phyloP scores from a whole-genome alignment of 1,140 invertebrate genomes.

The Tyrophagus putrescentiae region DNA sequence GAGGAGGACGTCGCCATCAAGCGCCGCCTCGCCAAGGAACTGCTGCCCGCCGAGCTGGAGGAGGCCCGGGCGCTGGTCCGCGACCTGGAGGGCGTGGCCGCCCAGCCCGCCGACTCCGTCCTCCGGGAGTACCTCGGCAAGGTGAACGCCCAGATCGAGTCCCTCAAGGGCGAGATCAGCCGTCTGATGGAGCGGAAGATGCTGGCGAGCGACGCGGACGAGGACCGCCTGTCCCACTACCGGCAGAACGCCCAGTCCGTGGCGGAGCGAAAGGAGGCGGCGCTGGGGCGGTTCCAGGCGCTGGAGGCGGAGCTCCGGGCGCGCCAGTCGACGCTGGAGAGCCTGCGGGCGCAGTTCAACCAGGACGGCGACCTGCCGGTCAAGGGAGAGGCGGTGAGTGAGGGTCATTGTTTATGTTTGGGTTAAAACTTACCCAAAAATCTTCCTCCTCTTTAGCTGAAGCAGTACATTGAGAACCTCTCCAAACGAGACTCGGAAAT shows the following conservation, averaged over 20 bases:
- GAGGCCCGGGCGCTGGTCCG: constrained; percentile 47
- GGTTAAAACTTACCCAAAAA: constrained; percentile 14
- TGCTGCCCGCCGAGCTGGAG: constrained; percentile 54
- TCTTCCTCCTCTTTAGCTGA: constrained; percentile 39
- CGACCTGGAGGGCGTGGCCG: constrained; percentile 49
- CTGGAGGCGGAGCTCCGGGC: neutral
- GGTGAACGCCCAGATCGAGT: constrained; percentile 46
- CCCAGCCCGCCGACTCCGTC: constrained; percentile 43
- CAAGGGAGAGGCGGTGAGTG: constrained; percentile 51
- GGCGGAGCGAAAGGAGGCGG: constrained; percentile 4
- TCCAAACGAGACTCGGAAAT: constrained; percentile 60
- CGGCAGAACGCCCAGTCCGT: constrained; percentile 49
- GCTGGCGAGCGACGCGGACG: constrained; percentile 37
- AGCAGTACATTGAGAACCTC: constrained; percentile 60
- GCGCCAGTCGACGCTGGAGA: neutral
- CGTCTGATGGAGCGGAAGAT: constrained; percentile 39
- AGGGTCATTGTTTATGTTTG: constrained; percentile 11
- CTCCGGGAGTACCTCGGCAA: constrained; percentile 49
- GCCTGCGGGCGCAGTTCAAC: constrained; percentile 4
- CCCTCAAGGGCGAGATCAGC: constrained; percentile 46
- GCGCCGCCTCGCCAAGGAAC: constrained; percentile 57
- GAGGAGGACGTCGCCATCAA: constrained; percentile 61
- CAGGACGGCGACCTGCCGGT: constrained; percentile 44
- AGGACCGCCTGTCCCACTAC: constrained; percentile 63
- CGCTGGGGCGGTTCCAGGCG: neutral